These are phyloP conservation scores for Oscheius sp. DNA, from an alignment of 2,888 invertebrate species.

Conservation along the genomic window DNA sequence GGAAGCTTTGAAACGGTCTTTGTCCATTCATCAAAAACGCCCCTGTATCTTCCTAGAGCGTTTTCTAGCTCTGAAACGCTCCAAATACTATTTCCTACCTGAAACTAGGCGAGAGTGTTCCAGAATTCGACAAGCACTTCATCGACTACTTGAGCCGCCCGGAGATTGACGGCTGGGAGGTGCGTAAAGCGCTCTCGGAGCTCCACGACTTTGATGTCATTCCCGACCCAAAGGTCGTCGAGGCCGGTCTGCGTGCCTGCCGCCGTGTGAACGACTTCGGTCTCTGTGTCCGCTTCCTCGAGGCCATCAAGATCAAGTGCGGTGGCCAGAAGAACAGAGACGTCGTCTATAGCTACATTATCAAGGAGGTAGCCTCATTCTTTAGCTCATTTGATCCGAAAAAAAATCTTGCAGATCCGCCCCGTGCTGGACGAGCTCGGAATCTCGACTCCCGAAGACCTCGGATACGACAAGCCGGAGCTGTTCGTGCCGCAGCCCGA, in stretches of 20 bases:
- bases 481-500: constrained; percentile 84
- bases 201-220: constrained; percentile 72
- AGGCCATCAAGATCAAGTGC: constrained; percentile 89
- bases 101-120: neutral
- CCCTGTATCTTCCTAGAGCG: too few relatives aligned
- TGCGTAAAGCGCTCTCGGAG: constrained; percentile 73
- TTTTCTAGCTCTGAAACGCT: too few relatives aligned
- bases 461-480: constrained; percentile 97
- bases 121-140: constrained; percentile 73
- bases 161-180: constrained; percentile 73
- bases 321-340: constrained; percentile 72
- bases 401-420: constrained; percentile 81
- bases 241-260: constrained; percentile 80
- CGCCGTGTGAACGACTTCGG: constrained; percentile 91
- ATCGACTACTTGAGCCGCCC: constrained; percentile 71
- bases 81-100: too few relatives aligned
- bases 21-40: too few relatives aligned
- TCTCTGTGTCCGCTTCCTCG: constrained; percentile 90
- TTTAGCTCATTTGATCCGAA: too few relatives aligned
- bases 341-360: constrained; percentile 77
- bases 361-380: constrained; percentile 65
- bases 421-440: constrained; percentile 94
- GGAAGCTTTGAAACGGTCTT: too few relatives aligned
- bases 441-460: constrained; percentile 90
- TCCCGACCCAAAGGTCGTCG: constrained; percentile 73